Evolutionary conservation across 2,888 invertebrate genomes (phyloP), one percentile per base, ranked within the genome.

Genomic region (Perizoma affinitatum): DNA sequence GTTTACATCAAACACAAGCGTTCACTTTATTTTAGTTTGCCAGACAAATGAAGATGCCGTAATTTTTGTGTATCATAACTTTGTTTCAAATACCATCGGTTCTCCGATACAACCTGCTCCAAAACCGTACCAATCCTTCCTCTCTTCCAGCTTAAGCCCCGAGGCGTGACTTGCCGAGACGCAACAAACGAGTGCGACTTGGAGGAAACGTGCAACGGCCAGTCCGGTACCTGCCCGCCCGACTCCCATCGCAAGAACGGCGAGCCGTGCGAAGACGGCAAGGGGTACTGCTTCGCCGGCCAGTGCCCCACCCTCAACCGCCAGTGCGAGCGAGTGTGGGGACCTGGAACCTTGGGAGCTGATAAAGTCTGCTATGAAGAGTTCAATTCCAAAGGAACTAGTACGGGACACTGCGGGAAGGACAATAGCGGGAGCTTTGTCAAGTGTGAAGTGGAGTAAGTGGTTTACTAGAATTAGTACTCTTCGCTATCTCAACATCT

Each of bases 261-360:
- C 0, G 96, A 96, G 63, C 94, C 96, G 0, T 99, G 99, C 82
- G 95, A 95, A 52, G 93, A 87, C 5, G 89, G 93, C 69, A 93
- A 93, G 58, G 97, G 98, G 9, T 96, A 96, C 88, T 99, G 99
- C 90, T 98, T 97, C 92, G 95, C 96, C 74, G 99, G 99, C 3
- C 93, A 96, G 65, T 99, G 99, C 81, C 98, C 98, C 35, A 97
- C 98, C 22, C 90, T 97, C 61, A 94, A 96, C 65, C 87, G 96
- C 45, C 99, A 99, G 86, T 99, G 99, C 84, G 96, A 96, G 82
- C 94, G 94, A 69, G 96, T 99, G 72, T 99, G 99, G 99, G 99
- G 98, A 34, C 95, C 95, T 72, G 97, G 96, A 8, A 96, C 97
- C 0, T 90, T 94, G 48, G 95, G 96, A 0, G 98, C 96, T 4